Percentiles rank a stretch among this genome's conserved stretches.
Conservation (phyloP, 2,888 invertebrate genomes). For the Drosophila phalerata region DNA sequence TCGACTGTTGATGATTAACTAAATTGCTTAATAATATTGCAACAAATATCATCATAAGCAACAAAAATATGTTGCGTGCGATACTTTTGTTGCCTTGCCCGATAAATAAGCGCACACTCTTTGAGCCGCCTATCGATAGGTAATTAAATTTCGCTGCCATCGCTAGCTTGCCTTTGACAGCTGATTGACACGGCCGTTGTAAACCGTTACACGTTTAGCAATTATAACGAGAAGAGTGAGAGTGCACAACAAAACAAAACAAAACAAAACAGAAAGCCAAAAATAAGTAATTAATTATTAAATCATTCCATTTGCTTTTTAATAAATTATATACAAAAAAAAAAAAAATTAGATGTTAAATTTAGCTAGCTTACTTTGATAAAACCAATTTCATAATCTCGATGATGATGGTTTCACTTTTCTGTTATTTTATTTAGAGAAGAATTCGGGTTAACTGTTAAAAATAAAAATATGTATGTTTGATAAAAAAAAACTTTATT, state of each 20-base stretch:
- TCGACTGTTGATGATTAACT: slow-evolving; percentile 45
- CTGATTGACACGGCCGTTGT: slow-evolving; percentile 33
- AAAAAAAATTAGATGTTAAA: too few species aligned
- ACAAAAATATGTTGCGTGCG: slow-evolving; percentile 10
- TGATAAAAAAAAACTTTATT: too few species aligned
- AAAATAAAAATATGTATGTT: too few species aligned
- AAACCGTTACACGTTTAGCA: slow-evolving; percentile 16
- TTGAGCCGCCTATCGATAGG: slow-evolving; percentile 48
- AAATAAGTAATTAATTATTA: background rate
- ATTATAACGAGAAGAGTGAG: slow-evolving; percentile 24
- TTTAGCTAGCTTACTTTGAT: too few species aligned
- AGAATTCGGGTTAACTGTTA: too few species aligned
- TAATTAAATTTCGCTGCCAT: slow-evolving; percentile 39
- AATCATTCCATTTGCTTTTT: background rate
- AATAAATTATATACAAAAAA: too few species aligned
- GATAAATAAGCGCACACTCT: slow-evolving; percentile 2
- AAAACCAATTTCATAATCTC: too few species aligned
- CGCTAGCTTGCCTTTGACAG: slow-evolving; percentile 36
- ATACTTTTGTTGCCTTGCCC: background rate
- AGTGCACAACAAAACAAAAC: background rate
- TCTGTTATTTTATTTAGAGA: too few species aligned
- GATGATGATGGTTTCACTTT: too few species aligned
- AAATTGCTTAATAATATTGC: slow-evolving; percentile 67
- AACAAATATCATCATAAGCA: slow-evolving; percentile 3
- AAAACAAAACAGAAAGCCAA: background rate